phyloP scores from a whole-genome alignment of 2,113 vertebrate species.

The Vidua chalybeata region DNA sequence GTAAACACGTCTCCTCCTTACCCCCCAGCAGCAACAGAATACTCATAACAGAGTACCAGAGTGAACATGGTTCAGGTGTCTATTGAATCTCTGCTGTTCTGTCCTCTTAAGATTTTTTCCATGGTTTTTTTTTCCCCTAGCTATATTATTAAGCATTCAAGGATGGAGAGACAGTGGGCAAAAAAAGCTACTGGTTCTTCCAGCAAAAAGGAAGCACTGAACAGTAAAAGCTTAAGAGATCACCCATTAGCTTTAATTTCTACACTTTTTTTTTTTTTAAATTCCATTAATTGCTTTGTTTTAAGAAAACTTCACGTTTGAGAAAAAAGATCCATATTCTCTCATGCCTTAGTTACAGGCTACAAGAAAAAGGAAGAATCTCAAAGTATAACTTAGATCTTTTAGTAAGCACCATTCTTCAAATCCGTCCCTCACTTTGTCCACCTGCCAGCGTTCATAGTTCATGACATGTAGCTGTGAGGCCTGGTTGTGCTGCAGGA shows the following conservation, averaged over 20 bases:
- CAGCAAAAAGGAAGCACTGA: background rate
- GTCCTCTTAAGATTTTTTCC: background rate
- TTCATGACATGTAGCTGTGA: conserved; percentile 5
- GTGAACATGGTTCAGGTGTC: conserved; percentile 10
- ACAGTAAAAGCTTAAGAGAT: background rate
- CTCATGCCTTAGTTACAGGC: background rate
- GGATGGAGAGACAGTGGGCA: background rate
- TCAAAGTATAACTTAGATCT: background rate
- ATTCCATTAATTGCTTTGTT: background rate
- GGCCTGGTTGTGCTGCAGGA: conserved; percentile 47
- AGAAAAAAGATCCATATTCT: background rate
- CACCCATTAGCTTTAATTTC: background rate
- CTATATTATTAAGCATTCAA: conserved; percentile 9
- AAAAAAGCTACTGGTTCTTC: background rate
- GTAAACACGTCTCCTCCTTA: background rate
- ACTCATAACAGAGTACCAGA: background rate
- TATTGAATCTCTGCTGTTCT: background rate
- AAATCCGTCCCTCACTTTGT: background rate
- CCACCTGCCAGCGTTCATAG: conserved; percentile 26
- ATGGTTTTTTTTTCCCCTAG: background rate
- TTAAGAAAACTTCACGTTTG: background rate
- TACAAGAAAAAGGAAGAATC: background rate
- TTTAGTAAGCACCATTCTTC: background rate
- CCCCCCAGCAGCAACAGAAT: background rate
- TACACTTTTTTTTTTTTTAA: background rate